A percentile compares a stretch with the other conserved stretches of the same genome.
Conservation (phyloP, 2,113 vertebrate genomes). For the Malurus alboscapulatus region DNA sequence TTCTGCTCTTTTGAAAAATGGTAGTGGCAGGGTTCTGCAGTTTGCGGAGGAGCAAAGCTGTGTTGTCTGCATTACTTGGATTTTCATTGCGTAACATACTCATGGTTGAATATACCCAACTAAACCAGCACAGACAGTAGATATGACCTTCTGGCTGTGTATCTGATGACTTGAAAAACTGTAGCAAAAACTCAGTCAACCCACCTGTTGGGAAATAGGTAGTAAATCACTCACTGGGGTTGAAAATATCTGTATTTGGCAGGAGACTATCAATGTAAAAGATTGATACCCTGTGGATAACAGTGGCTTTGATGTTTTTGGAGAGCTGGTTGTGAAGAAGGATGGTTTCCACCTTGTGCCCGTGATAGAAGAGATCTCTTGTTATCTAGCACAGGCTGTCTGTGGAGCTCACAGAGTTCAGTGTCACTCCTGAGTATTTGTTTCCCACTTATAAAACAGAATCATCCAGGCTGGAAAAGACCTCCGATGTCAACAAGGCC, state of each 20-base stretch:
- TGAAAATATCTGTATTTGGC: not conserved
- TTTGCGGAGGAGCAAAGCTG: not conserved
- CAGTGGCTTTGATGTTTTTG: not conserved
- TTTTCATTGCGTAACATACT: accelerated
- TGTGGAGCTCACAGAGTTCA: not conserved
- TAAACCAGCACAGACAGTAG: not conserved
- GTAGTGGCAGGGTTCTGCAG: not conserved
- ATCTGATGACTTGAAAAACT: not conserved
- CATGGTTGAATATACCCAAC: not conserved
- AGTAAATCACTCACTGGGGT: not conserved
- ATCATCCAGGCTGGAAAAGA: not conserved
- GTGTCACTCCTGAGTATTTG: not conserved
- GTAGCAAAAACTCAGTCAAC: not conserved
- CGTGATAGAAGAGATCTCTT: not conserved
- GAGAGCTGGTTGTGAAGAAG: not conserved
- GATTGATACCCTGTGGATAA: not conserved
- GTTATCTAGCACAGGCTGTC: not conserved
- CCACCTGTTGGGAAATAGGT: not conserved
- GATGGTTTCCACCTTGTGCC: not conserved
- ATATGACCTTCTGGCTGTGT: not conserved
- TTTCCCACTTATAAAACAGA: not conserved
- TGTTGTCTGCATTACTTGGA: not conserved
- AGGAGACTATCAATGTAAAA: not conserved
- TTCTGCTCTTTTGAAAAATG: not conserved
- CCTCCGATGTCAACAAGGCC: not conserved